Evolutionary conservation across 1,140 invertebrate genomes (phyloP), one percentile per base, ranked within the genome.

Genomic region (Pollicipes pollicipes): DNA sequence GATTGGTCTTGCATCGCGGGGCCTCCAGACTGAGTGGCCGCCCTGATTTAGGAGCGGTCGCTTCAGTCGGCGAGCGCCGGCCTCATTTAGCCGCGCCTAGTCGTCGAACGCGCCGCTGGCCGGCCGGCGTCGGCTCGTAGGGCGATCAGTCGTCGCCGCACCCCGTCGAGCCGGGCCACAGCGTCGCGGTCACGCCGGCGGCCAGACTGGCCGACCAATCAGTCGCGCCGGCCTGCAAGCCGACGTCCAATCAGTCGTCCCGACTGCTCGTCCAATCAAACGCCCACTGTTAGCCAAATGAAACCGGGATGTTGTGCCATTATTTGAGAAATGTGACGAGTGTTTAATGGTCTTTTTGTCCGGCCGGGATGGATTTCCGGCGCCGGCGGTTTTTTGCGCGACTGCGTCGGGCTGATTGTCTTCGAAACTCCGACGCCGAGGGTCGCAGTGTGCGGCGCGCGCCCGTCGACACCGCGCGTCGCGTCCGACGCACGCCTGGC

Each of bases 261-360:
- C 13, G 2, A 21, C 45, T 21, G 45, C 45, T 21, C 13, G 13
- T 21, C 35, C 45, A 58, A 58, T 58, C 45, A 58, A 21, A 21
- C 45, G 45, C 45, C 45, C 45, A 58, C 45, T 58, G 45, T 58
- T 58, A 58, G 45, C 45, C 45, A 58, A 58, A 58, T 58, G 45
- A 58, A 58, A 58, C 45, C 45, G 24, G 45, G 45, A 58, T 58
- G 45, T 58, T 58, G 45, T 58, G 45, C 45, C 45, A 58, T 58
- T 58, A 58, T 58, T 58, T 58, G 45, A 58, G 45, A 58, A 58
- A 58, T 58, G 45, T 58, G 45, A 58, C 45, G 45, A 58, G 45
- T 58, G 45, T 10, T 58, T 58, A 58, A 58, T 58, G 45, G 45
- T 21, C 45, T 58, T 58, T 58, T 58, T 58, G 45, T 58, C 24